These are phyloP conservation scores for Limulus polyphemus DNA, from an alignment of 2,888 invertebrate genomes.

Conservation along the genomic window DNA sequence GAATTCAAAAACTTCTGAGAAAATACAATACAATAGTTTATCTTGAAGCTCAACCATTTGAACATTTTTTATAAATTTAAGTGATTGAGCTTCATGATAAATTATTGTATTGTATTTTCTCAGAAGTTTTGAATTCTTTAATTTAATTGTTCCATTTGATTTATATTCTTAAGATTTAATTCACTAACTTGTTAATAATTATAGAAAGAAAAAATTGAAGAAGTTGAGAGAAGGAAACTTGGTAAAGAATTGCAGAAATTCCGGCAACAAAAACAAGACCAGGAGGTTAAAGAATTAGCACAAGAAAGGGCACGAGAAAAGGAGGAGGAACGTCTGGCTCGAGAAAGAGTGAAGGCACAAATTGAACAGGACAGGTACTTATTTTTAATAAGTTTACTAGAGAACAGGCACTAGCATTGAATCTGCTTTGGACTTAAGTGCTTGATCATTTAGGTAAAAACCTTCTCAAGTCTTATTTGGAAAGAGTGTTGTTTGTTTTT, in stretches of 20 bases:
- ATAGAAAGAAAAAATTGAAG: constrained; percentile 42
- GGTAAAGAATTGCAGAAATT: constrained; percentile 60
- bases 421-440: no score
- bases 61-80: no score
- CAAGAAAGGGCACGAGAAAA: constrained; percentile 64
- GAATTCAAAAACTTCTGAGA: background rate
- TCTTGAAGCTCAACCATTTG: no score
- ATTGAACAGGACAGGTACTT: constrained; percentile 62
- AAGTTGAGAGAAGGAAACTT: constrained; percentile 56
- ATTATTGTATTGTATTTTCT: constrained; percentile 1
- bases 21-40: no score
- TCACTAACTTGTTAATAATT: constrained; percentile 5
- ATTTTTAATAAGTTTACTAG: no score
- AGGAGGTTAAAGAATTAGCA: constrained; percentile 55
- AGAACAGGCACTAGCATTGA: no score
- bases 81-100: no score
- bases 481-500: no score
- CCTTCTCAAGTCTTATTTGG: no score
- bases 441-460: no score
- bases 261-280: constrained; percentile 59
- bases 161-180: background rate
- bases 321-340: constrained; percentile 56
- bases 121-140: background rate
- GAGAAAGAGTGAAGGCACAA: constrained; percentile 64
- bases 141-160: background rate